Conservation (phyloP, 2,113 vertebrate genomes). For the Fulmarus glacialis region DNA sequence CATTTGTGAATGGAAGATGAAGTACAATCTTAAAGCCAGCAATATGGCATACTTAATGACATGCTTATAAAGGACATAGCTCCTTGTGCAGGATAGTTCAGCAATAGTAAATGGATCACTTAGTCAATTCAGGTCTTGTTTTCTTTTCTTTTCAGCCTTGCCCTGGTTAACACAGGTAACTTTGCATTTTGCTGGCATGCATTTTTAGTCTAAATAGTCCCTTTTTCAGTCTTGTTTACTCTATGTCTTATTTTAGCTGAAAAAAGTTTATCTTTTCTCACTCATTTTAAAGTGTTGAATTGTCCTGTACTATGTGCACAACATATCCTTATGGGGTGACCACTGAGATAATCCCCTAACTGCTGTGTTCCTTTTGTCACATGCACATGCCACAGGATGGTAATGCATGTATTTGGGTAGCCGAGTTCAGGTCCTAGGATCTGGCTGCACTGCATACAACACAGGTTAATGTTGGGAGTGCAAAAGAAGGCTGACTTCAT, state of each 20-base stretch:
- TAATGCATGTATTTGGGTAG: background rate
- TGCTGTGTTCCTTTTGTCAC: background rate
- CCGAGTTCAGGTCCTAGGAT: background rate
- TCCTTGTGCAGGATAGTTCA: background rate
- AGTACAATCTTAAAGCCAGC: background rate
- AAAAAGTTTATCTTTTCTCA: background rate
- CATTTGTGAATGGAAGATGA: background rate
- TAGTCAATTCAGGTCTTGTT: background rate
- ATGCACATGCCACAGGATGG: background rate
- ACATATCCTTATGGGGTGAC: background rate
- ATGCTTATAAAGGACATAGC: background rate
- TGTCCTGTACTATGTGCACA: background rate
- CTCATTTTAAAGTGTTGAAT: background rate
- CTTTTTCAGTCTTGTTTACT: background rate
- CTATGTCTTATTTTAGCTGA: background rate
- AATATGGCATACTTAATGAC: background rate
- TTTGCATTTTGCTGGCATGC: background rate
- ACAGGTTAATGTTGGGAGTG: background rate
- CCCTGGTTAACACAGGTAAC: background rate
- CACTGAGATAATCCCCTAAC: background rate
- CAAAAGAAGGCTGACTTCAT: background rate
- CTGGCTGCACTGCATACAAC: background rate
- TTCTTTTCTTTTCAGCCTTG: background rate
- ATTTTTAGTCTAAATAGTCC: background rate
- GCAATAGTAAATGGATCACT: background rate